Percentiles rank a stretch among this genome's conserved stretches.
Evolutionary conservation across 1,140 invertebrate species (phyloP).

Genomic region (Aphelenchoides besseyi): DNA sequence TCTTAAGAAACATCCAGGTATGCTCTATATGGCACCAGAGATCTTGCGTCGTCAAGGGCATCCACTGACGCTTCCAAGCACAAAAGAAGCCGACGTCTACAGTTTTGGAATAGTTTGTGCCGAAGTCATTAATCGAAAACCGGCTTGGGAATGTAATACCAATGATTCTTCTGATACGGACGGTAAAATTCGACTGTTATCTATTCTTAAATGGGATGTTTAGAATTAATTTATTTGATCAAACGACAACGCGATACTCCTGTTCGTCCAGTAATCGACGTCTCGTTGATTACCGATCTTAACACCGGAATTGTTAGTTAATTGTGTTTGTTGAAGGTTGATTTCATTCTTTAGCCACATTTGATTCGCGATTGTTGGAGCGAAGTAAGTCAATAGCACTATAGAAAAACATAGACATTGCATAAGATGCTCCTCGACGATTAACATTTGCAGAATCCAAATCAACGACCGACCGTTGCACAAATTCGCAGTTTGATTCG

Average conservation of each 20-base stretch:
- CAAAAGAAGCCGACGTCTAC: conserved; percentile 14
- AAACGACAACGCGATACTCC: conserved; percentile 13
- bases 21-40: conserved; percentile 19
- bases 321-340: background rate
- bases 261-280: conserved; percentile 9
- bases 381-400: conserved; percentile 32
- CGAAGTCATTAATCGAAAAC: conserved; percentile 15
- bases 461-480: conserved; percentile 11
- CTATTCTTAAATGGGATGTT: background rate
- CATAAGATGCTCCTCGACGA: conserved; percentile 24
- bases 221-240: conserved; percentile 20
- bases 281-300: conserved; percentile 15
- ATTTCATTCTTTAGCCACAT: conserved; percentile 38
- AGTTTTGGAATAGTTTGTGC: conserved; percentile 11
- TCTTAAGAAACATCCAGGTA: background rate
- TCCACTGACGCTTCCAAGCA: background rate
- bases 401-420: conserved; percentile 25
- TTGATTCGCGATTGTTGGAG: conserved; percentile 59
- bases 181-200: conserved; percentile 1
- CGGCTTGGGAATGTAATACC: conserved; percentile 10
- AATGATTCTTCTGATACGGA: conserved; percentile 10
- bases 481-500: conserved; percentile 15
- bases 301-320: conserved; percentile 4
- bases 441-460: conserved; percentile 34
- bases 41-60: conserved; percentile 4